Base-by-base conservation (phyloP, 2,888 invertebrate genomes). In the Ophion ellenae region DNA sequence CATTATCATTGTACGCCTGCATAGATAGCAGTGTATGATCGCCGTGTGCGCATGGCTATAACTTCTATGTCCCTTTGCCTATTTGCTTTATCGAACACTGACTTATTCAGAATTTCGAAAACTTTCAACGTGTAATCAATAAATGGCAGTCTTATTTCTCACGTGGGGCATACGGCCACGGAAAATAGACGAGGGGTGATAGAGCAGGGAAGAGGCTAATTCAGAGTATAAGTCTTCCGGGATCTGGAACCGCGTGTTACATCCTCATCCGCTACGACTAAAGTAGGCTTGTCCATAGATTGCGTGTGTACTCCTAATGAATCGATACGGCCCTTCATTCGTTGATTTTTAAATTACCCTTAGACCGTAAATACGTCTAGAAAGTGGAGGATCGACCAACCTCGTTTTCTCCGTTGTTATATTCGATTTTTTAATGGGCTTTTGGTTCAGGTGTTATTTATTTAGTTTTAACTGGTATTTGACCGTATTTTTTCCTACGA, bases 1-100 rank as follows among this genome's bases (percentile, higher is more conserved):
- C 90, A 92, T 92, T 89, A 88, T 90, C 88, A 24, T 28, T 57
- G 53, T 78, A 64, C 24, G 61, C 61, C 70, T 45, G 73, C 53
- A 7, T 66, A 17, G 64, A 24, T 40, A 20, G 24, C 53, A 57
- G 47, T 59, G 24, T 28, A 70, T 24, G n/a, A 45, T 64, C 47
- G 20, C 32, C 28, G 28, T 74, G 74, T 24, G 36, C 11, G n/a
- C 63, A 45, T 36, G 28, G 47, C 53, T 71, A 6, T 28, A 28
- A 53, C 53, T 24, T 53, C 45, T 17, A 3, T 14, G 14, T 73
- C 45, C 45, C 32, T 32, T 67, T 45, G 20, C 20, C 9, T n/a
- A 17, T 32, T 67, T 20, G 20, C 40, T 67, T 40, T n/a, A 45
- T 67, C 67, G 17, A 20, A 10, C 20, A 40, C 45, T 20, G 36